Evolutionary conservation across 2,797 vertebrate species (phyloP), one percentile per base, ranked within the genome.

Genomic region (Macrochelys suwanniensis): DNA sequence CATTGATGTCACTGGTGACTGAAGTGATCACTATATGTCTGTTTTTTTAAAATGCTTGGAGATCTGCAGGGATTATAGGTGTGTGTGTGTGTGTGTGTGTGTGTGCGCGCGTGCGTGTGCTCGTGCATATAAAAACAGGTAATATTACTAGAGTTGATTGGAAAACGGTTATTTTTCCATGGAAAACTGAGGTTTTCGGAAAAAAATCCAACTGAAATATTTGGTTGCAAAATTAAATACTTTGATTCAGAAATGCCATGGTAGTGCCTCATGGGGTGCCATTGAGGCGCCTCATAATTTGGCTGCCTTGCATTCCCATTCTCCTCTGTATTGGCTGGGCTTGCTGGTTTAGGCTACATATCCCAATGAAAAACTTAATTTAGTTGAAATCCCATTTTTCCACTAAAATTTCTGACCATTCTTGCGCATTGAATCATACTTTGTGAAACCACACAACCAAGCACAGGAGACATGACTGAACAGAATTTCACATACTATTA

Each of bases 341-440:
- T 71, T 71, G n/a, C 10, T 71, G 10, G 21, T 42, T 71, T 71
- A 71, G n/a, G 6, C 37, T 42, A 5, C 68, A 71, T 23, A 2
- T 71, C 17, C 16, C 16, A n/a, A 42, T 42, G 10, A 42, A 42
- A 71, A 23, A 42, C 13, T 68, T 68, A 11, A 71, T 37, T 71
- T 37, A 71, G 37, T 12, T 71, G 68, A 71, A 23, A 71, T 23
- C 37, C 8, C n/a, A 42, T 5, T 37, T 71, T 71, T 71, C 5
- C 0, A 0, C 51, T 49, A 68, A 3, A 84, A 79, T 0, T 87
- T 91, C 50, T 79, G n/a, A 28, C 1, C 53, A 6, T 13, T 59
- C 3, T 15, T 28, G 37, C 8, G 5, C 65, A 68, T 10, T 4
- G 51, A 37, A 42, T 28, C 12, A 42, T 42, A 54, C 15, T 26